Base-by-base conservation (phyloP, 2,888 invertebrate species). In the Cataglyphis rosenhaueri region DNA sequence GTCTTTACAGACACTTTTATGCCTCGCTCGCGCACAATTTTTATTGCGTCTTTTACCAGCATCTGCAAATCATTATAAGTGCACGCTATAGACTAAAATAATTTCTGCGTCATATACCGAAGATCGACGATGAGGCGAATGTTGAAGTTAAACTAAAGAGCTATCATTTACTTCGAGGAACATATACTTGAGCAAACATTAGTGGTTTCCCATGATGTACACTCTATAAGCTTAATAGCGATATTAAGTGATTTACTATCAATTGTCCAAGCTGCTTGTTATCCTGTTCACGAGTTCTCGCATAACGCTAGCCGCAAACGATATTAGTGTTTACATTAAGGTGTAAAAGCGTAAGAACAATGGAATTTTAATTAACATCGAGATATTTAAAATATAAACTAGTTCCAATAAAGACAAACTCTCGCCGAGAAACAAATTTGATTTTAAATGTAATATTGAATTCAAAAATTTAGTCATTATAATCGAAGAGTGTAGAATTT, bases 21-120 rank as follows among this genome's bases (percentile, higher is more conserved):
- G 68, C 52, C 29, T 18, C 21, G 18, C 62, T 12, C 32, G 32
- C 10, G 75, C 64, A 15, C 57, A 18, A 79, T 48, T 61, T 71
- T 79, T 48, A 79, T 79, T 48, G 59, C 78, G 71, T 48, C 71
- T 79, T 71, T 79, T 71, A 48, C 71, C 44, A 48, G 44, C 78
- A 79, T 79, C 78, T 79, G 78, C 78, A 59, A 71, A 71, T 79
- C 71, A 48, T 79, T 79, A 79, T 5, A 61, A 79, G 59, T 61
- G 35, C 59, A 61, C 25, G 70, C 32, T 59, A 52, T 52, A 18
- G 32, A 35, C 59, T 32, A 71, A 71, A 71, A 71, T 59, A 59
- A 78, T 61, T 79, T 61, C 59, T 35, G 44, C 59, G 71, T 59
- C 59, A 18, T 18, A 18, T 18, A 3, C 12, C 15, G 75, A 75